A percentile compares a stretch with the other conserved stretches of the same genome.
Conservation (phyloP, 2,797 vertebrate genomes). For the Coregonus suidteri region DNA sequence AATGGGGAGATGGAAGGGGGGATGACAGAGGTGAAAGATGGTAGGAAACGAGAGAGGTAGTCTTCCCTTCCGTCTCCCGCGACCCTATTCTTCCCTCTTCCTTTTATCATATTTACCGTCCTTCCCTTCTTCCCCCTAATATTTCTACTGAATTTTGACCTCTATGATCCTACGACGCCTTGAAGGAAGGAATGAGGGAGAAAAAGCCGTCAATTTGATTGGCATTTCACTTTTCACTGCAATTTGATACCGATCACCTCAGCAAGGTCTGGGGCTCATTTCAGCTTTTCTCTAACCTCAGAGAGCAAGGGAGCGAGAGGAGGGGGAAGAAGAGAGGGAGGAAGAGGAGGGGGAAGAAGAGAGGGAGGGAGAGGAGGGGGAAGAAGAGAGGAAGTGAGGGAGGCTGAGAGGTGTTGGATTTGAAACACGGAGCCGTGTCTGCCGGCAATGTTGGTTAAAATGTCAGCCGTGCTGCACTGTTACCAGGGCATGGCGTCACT, state of each 20-base stretch:
- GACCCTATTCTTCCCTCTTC: constrained; percentile 43
- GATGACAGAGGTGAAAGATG: not conserved
- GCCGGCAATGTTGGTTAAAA: constrained; percentile 81
- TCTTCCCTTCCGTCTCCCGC: constrained; percentile 35
- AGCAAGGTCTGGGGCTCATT: constrained; percentile 79
- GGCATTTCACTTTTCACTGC: constrained; percentile 85
- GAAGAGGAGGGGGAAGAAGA: no score
- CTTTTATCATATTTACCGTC: constrained; percentile 13
- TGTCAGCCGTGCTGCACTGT: constrained; percentile 75
- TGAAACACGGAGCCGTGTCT: constrained; percentile 76
- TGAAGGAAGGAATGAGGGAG: constrained; percentile 29
- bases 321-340: constrained; percentile 19
- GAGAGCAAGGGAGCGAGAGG: constrained; percentile 67
- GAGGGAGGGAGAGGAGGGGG: no score
- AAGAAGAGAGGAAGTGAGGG: constrained; percentile 6
- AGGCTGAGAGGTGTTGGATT: constrained; percentile 57
- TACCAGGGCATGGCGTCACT: constrained; percentile 6
- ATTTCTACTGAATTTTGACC: constrained; percentile 80
- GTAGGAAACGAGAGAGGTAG: constrained; percentile 15
- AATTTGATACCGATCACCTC: constrained; percentile 86
- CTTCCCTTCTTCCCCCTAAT: constrained; percentile 42
- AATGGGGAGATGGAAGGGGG: not conserved
- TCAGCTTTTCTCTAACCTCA: constrained; percentile 66
- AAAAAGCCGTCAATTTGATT: constrained; percentile 80
- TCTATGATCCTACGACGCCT: constrained; percentile 62